Evolutionary conservation across 2,797 vertebrate species (phyloP).

Genomic region (Botia almorhae): DNA sequence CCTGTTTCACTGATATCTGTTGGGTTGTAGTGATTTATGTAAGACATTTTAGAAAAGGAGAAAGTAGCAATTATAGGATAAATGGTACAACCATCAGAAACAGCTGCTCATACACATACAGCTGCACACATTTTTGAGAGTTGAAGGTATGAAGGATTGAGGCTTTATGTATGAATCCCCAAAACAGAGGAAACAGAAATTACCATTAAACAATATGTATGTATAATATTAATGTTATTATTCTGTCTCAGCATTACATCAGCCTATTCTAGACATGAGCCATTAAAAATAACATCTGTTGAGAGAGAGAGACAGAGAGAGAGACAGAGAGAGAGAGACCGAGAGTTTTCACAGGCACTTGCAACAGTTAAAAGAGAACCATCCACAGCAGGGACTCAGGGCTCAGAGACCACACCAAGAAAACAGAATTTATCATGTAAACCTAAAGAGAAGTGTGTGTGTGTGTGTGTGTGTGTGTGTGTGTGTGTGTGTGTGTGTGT

Average conservation of each 20-base stretch:
- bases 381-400: conserved; percentile 35
- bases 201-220: no score
- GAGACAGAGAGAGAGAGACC: not conserved
- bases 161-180: no score
- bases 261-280: no score
- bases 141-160: no score
- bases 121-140: not conserved
- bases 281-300: no score
- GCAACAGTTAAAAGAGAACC: conserved; percentile 32
- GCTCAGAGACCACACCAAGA: not conserved
- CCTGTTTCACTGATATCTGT: no score
- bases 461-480: not conserved
- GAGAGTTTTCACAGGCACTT: conserved; percentile 6
- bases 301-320: conserved; percentile 12
- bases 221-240: no score
- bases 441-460: not conserved
- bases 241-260: no score
- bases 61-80: not conserved
- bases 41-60: no score
- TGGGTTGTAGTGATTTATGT: no score
- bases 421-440: conserved; percentile 1
- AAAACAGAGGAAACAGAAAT: no score
- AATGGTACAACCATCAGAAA: not conserved
- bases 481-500: no score
- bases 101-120: not conserved